Base-by-base conservation (phyloP, 2,113 vertebrate species). In the Cololabis saira region DNA sequence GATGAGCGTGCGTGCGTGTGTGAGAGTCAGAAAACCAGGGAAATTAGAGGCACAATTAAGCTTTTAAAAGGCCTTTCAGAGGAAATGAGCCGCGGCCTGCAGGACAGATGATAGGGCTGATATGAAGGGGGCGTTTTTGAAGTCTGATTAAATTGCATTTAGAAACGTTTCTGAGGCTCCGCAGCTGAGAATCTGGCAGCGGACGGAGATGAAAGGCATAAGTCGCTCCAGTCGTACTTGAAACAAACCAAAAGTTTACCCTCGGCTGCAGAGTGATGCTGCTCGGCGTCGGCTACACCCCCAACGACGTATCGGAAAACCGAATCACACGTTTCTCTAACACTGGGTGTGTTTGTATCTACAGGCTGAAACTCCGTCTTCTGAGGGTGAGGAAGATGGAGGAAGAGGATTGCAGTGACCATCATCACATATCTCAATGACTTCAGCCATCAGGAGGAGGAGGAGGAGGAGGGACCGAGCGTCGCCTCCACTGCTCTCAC, bases 21-120 rank as follows among this genome's bases (percentile, higher is more conserved):
- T 50, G 79, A 78, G 57, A 68, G 74, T 67, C 84, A 85, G 81
- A 86, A 85, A 76, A 85, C 70, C 7, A 62, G 77, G 69, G 77
- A 83, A 80, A 86, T 83, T 74, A 71, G 67, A 83, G 81, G 41
- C 69, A 70, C 86, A 89, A 86, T 83, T 90, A 82, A 57, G 80
- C 75, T 68, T 79, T 82, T 75, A 83, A 89, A 89, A 78, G 82
- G 69, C 91, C 86, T 51, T 92, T 84, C 50, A 81, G 86, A 87
- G 90, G 90, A 92, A 90, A 89, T 83, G 81, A 86, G 86, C 73
- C 21, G 61, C 60, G 18, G 78, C 58, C 64, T 78, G 66, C 56
- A 12, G 58, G 62, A 74, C 79, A 57, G 77, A 82, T 83, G 82
- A 82, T 47, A 0, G 45, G 12, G 63, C 71, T 40, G 80, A 84